phyloP scores from a whole-genome alignment of 2,888 invertebrate species.

The Arge pagana region DNA sequence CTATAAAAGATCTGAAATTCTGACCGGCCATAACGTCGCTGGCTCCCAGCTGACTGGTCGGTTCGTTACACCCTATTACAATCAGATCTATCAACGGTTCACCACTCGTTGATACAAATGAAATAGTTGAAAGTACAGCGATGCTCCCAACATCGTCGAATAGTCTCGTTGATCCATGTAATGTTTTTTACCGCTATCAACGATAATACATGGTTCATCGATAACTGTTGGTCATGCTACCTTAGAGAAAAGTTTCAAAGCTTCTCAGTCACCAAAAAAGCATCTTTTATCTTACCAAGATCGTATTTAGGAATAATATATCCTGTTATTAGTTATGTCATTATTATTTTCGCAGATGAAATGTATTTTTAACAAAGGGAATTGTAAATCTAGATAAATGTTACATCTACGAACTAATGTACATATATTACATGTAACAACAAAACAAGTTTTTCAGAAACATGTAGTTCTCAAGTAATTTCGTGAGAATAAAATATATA shows the following conservation, averaged over 20 bases:
- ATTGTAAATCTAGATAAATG: too few species aligned
- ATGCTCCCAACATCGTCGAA: slow-evolving; percentile 39
- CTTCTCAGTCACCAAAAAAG: neutral
- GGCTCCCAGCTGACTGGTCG: slow-evolving; percentile 49
- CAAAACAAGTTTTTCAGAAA: too few species aligned
- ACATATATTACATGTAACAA: too few species aligned
- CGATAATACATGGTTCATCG: slow-evolving; percentile 25
- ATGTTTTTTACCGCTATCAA: slow-evolving; percentile 34
- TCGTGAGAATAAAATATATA: too few species aligned
- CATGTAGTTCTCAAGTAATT: too few species aligned
- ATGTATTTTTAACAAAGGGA: slow-evolving; percentile 19
- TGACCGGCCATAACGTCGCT: slow-evolving; percentile 58
- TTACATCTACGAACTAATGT: too few species aligned
- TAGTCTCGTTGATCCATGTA: slow-evolving; percentile 30
- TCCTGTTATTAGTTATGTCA: slow-evolving; percentile 2
- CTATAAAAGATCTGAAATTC: slow-evolving; percentile 82
- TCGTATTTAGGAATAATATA: slow-evolving; percentile 9
- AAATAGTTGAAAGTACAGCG: slow-evolving; percentile 41
- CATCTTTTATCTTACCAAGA: neutral
- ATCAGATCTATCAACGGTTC: slow-evolving; percentile 28
- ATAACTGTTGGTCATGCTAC: too few species aligned
- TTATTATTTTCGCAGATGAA: slow-evolving; percentile 14
- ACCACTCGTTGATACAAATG: slow-evolving; percentile 27
- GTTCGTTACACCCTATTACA: slow-evolving; percentile 30
- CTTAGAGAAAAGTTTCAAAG: too few species aligned